Conservation (phyloP, 2,797 vertebrate species). For the Natrix natrix region DNA sequence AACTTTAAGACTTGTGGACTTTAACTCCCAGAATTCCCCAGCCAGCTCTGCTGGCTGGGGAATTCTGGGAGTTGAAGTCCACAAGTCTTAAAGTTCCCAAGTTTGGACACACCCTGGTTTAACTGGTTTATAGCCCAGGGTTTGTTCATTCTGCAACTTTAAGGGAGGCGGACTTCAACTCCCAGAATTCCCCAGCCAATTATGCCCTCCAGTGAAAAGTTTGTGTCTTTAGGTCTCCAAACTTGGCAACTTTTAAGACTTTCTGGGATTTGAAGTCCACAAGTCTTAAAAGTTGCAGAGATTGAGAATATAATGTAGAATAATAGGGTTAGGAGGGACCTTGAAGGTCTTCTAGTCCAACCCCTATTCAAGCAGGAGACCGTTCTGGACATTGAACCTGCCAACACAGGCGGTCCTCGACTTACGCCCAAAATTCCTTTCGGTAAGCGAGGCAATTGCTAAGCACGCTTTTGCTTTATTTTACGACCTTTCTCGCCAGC, state of each 20-base stretch:
- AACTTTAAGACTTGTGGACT: background rate
- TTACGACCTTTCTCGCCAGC: background rate
- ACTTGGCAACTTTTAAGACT: no score
- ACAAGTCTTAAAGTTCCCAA: background rate
- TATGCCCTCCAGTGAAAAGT: no score
- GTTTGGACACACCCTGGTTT: no score
- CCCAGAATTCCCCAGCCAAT: no score
- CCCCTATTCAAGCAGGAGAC: background rate
- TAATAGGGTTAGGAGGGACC: background rate
- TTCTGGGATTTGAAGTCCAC: no score
- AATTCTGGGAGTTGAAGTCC: background rate
- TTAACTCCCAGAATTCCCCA: background rate
- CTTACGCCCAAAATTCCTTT: background rate
- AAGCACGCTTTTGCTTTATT: background rate
- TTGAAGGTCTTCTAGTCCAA: background rate
- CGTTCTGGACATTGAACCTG: background rate
- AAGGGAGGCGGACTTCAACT: no score
- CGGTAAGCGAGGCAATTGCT: background rate
- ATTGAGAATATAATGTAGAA: background rate
- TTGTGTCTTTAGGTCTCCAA: no score
- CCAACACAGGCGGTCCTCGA: background rate
- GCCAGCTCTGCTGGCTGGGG: rapidly evolving
- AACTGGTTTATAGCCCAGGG: no score
- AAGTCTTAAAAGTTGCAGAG: background rate
- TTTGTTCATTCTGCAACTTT: no score